phyloP scores from a whole-genome alignment of 1,140 invertebrate genomes.

The Drosophila saltans region DNA sequence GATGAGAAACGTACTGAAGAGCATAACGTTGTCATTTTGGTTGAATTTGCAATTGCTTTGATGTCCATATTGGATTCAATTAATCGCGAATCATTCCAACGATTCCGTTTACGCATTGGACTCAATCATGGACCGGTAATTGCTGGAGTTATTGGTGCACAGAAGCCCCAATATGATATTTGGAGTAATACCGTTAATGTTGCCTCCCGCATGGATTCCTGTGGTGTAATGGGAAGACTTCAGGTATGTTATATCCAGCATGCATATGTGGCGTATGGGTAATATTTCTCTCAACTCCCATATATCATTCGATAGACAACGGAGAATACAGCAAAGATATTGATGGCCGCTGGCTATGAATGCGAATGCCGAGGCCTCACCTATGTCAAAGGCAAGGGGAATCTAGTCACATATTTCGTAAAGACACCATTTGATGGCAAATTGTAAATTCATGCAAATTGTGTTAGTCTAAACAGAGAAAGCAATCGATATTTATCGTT shows the following conservation, averaged over 20 bases:
- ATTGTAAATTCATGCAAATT: conserved; percentile 66
- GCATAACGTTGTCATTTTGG: conserved; percentile 93
- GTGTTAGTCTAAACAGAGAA: conserved; percentile 52
- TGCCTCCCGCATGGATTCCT: conserved; percentile 97
- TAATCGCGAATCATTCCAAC: conserved; percentile 98
- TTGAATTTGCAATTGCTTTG: conserved; percentile 96
- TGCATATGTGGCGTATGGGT: too few species aligned
- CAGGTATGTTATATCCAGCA: conserved; percentile 85
- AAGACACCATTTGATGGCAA: conserved; percentile 89
- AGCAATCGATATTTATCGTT: background rate
- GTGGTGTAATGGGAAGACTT: conserved; percentile 93
- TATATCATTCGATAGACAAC: conserved; percentile 84
- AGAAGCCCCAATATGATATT: conserved; percentile 98
- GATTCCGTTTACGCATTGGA: conserved; percentile 96
- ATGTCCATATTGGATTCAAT: conserved; percentile 97
- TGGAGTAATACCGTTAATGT: conserved; percentile 99
- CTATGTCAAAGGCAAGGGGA: conserved; percentile 97
- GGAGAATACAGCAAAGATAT: conserved; percentile 94
- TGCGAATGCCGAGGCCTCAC: conserved; percentile 94
- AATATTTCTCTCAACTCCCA: background rate
- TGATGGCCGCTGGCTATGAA: conserved; percentile 92
- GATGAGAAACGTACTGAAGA: conserved; percentile 90
- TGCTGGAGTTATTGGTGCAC: conserved; percentile 96
- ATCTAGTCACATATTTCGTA: conserved; percentile 95
- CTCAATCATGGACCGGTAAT: conserved; percentile 97